phyloP scores from a whole-genome alignment of 2,888 invertebrate species.

The Baronia brevicornis region DNA sequence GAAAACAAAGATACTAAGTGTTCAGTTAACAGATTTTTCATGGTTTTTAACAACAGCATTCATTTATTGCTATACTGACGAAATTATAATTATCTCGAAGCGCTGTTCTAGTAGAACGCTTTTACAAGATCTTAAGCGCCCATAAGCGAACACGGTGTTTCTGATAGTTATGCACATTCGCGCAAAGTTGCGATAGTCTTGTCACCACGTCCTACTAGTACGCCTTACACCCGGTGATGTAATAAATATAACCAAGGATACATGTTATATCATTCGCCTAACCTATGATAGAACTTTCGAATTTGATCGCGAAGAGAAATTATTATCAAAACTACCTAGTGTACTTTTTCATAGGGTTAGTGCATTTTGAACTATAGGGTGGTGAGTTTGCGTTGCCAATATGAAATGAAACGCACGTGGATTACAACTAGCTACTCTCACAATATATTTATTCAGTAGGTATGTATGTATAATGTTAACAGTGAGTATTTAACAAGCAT shows the following conservation, averaged over 20 bases:
- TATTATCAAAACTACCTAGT: slow-evolving; percentile 73
- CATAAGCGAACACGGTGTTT: no score
- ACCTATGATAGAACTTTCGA: slow-evolving; percentile 74
- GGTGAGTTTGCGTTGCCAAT: slow-evolving; percentile 59
- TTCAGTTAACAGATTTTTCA: slow-evolving; percentile 22
- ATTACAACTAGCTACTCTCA: slow-evolving; percentile 68
- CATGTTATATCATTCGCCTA: slow-evolving; percentile 68
- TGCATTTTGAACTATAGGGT: slow-evolving; percentile 68
- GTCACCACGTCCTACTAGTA: slow-evolving; percentile 5
- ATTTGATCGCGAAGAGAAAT: slow-evolving; percentile 73
- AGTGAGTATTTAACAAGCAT: slow-evolving; percentile 45
- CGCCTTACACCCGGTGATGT: slow-evolving; percentile 7
- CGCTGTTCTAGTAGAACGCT: no score
- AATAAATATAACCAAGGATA: slow-evolving; percentile 44
- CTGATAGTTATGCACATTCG: no score
- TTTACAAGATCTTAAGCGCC: no score
- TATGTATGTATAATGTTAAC: slow-evolving; percentile 31
- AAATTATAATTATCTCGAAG: slow-evolving; percentile 32
- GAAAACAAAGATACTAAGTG: slow-evolving; percentile 6
- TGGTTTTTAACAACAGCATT: slow-evolving; percentile 32
- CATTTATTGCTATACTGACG: slow-evolving; percentile 34
- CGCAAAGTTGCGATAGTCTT: no score
- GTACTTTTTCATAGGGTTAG: slow-evolving; percentile 60
- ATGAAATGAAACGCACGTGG: slow-evolving; percentile 61
- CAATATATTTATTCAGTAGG: slow-evolving; percentile 32